phyloP scores from a whole-genome alignment of 2,113 vertebrate genomes.

The Phalacrocorax pelagicus region DNA sequence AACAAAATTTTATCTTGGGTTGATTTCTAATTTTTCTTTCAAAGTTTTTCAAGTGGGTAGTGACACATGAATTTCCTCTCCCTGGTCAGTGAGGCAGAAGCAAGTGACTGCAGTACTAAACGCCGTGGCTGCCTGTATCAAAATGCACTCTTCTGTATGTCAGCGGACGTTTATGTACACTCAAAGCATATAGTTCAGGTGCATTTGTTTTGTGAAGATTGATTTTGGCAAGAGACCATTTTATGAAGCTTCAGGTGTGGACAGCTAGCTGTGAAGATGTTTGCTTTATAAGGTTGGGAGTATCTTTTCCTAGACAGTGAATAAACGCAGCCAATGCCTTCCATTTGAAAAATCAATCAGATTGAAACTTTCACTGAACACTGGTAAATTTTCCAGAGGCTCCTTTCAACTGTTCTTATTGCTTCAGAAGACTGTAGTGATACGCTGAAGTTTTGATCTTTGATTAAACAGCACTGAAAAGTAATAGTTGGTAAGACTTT shows the following conservation, averaged over 20 bases:
- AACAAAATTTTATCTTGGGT: neutral
- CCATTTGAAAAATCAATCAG: neutral
- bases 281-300: neutral
- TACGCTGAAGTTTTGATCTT: neutral
- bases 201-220: neutral
- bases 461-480: neutral
- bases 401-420: neutral
- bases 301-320: neutral
- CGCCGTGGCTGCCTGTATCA: accelerated
- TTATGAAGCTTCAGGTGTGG: neutral
- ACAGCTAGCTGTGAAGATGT: neutral
- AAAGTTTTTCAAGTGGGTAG: neutral
- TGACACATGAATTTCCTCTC: neutral
- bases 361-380: neutral
- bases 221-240: neutral
- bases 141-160: neutral
- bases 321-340: neutral
- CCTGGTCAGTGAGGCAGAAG: neutral
- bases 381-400: neutral
- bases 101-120: neutral
- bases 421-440: neutral
- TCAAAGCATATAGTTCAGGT: neutral
- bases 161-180: accelerated
- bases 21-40: neutral
- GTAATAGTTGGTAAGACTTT: neutral